Percentiles rank a stretch among this genome's conserved stretches.
Evolutionary conservation across 2,797 vertebrate species (phyloP).

Genomic region (Micrastur ruficollis): DNA sequence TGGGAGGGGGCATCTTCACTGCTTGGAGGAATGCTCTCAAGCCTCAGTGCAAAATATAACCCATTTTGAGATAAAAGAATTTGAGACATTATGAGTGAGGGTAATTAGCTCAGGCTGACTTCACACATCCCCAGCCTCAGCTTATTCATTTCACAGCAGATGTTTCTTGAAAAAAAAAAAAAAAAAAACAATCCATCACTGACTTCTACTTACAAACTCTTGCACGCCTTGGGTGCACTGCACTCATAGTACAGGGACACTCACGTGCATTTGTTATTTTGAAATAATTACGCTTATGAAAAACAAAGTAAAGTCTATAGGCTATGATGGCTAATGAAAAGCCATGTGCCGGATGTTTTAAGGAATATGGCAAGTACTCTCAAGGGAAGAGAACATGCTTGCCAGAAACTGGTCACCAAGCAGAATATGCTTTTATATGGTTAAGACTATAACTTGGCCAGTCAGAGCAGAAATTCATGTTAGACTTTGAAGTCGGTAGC

Average conservation of each 20-base stretch:
- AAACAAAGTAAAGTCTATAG: background rate
- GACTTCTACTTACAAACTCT: background rate
- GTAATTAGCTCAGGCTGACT: background rate
- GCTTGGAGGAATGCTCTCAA: background rate
- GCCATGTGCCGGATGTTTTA: fast-evolving
- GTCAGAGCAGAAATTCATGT: background rate
- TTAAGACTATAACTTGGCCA: background rate
- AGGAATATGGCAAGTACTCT: background rate
- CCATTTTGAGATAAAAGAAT: background rate
- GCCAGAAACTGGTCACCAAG: background rate
- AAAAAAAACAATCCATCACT: background rate
- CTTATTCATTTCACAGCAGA: background rate
- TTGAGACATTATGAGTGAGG: background rate
- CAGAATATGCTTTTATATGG: background rate
- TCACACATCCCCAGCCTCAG: background rate
- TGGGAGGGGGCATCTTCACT: background rate
- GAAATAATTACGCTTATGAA: background rate
- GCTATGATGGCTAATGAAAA: background rate
- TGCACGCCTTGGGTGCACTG: background rate
- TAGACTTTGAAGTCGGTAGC: background rate
- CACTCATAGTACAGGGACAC: background rate
- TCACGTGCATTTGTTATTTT: background rate
- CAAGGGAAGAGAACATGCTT: background rate
- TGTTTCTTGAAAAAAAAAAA: background rate
- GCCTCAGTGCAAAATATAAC: background rate